phyloP scores from a whole-genome alignment of 2,113 vertebrate species.

The Hylia prasina region DNA sequence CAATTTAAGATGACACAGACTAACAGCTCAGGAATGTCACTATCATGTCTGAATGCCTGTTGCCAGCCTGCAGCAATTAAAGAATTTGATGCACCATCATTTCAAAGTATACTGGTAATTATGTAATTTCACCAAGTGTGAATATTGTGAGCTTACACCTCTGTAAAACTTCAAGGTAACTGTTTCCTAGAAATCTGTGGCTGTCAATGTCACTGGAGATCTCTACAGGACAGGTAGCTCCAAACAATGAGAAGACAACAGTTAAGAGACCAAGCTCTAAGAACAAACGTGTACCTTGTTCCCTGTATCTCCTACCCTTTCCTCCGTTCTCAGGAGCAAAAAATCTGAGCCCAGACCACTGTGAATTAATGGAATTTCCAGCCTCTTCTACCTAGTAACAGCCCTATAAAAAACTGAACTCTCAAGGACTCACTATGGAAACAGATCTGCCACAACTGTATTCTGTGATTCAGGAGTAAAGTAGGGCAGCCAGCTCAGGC shows the following conservation, averaged over 20 bases:
- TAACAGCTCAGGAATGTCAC: neutral
- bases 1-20: neutral
- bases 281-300: neutral
- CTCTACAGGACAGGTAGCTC: neutral
- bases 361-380: neutral
- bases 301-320: neutral
- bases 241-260: neutral
- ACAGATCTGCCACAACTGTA: neutral
- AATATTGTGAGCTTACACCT: neutral
- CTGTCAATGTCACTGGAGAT: neutral
- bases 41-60: neutral
- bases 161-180: neutral
- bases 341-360: neutral
- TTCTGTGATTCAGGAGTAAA: neutral
- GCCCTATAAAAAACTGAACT: neutral
- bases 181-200: neutral
- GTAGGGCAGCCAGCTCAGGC: neutral
- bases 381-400: neutral
- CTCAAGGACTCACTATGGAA: conserved; percentile 1
- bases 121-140: neutral
- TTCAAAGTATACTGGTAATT: neutral
- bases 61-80: neutral
- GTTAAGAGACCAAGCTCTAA: neutral
- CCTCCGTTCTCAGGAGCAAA: neutral
- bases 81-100: neutral